phyloP scores from a whole-genome alignment of 2,888 invertebrate species.

The Drosophila fungiperda region DNA sequence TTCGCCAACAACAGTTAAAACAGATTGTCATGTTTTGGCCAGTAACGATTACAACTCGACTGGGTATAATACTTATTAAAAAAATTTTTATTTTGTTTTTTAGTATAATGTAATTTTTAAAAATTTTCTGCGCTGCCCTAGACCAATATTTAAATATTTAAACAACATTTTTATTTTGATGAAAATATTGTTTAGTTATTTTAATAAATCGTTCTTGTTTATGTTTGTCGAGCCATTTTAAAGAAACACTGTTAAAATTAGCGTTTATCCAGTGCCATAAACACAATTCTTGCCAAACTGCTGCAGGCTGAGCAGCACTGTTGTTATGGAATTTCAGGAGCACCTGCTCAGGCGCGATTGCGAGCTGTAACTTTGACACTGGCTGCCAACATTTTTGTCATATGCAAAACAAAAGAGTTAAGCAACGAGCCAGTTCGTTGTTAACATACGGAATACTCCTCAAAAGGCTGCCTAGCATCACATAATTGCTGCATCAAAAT shows the following conservation, averaged over 20 bases:
- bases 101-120: background rate
- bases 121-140: background rate
- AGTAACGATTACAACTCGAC: background rate
- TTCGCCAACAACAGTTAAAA: constrained; percentile 11
- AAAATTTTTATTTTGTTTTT: background rate
- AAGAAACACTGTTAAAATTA: background rate
- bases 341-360: constrained; percentile 23
- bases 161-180: background rate
- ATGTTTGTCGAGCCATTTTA: background rate
- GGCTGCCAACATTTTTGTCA: constrained; percentile 62
- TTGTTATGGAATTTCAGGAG: constrained; percentile 30
- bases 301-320: constrained; percentile 1
- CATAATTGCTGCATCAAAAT: constrained; percentile 73
- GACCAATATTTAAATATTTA: background rate
- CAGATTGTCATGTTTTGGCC: constrained; percentile 14
- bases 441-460: constrained; percentile 11
- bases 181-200: background rate
- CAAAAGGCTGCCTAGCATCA: constrained; percentile 24
- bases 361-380: constrained; percentile 35
- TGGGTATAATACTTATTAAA: background rate
- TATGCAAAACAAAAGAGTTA: constrained; percentile 74
- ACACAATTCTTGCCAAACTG: constrained; percentile 11
- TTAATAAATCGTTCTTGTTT: background rate
- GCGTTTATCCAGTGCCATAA: background rate
- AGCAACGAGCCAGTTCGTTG: constrained; percentile 60